A percentile compares a stretch with the other conserved stretches of the same genome.
These are phyloP conservation scores for Aurelia coerulea DNA, from an alignment of 30 jellyfish, hydroid and myxozoan genomes.

Conservation along the genomic window DNA sequence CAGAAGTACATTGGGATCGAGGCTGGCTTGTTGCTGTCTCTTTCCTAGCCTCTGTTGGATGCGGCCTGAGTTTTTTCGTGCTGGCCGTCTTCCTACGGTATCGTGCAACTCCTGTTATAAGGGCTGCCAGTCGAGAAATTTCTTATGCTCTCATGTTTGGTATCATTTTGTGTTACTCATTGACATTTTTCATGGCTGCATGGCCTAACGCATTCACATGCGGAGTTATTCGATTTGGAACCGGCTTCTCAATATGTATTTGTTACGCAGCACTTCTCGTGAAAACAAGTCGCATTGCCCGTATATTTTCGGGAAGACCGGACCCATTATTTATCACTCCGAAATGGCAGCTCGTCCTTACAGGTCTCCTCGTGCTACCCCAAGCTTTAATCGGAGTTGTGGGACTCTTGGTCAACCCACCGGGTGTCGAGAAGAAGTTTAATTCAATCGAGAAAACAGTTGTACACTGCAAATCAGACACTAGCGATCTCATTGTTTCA, in stretches of 20 bases:
- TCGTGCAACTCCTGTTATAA: slow-evolving; percentile 80
- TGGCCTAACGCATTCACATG: slow-evolving; percentile 69
- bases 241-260: slow-evolving; percentile 75
- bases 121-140: slow-evolving; percentile 88
- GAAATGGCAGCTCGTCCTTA: slow-evolving; percentile 81
- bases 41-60: slow-evolving; percentile 76
- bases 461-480: slow-evolving; percentile 68
- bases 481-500: slow-evolving; percentile 74
- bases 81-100: slow-evolving; percentile 47
- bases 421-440: slow-evolving; percentile 22
- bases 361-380: slow-evolving; percentile 78
- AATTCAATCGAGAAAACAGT: slow-evolving; percentile 24
- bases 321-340: slow-evolving; percentile 86
- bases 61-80: slow-evolving; percentile 71
- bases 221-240: slow-evolving; percentile 82
- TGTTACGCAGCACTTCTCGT: slow-evolving; percentile 84
- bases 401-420: slow-evolving; percentile 73
- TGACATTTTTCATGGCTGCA: slow-evolving; percentile 76
- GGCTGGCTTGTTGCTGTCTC: slow-evolving; percentile 77
- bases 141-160: slow-evolving; percentile 76
- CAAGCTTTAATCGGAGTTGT: slow-evolving; percentile 74
- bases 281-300: slow-evolving; percentile 91
- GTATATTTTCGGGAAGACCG: slow-evolving; percentile 88
- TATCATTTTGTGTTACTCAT: slow-evolving; percentile 47
- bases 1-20: slow-evolving; percentile 59